Evolutionary conservation across 2,888 invertebrate genomes (phyloP), one percentile per base, ranked within the genome.

Genomic region (Caenorhabditis imperialis): DNA sequence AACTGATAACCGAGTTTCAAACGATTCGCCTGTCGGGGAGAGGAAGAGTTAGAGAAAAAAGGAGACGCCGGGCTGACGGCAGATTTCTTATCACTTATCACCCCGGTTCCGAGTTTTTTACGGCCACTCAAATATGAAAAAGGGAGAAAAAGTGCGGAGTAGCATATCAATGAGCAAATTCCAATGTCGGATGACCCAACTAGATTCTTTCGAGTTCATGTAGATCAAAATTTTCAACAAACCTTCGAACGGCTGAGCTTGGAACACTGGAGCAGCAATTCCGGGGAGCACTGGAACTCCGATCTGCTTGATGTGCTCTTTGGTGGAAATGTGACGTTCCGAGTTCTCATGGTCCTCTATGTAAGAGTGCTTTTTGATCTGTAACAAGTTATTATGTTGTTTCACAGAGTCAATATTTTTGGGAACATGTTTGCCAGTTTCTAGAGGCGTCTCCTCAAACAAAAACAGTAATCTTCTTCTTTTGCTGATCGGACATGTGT

Each of bases 281-380:
- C 72, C 72, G 3, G 80, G 80, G 3, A 80, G 63, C 2, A 80
- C 80, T n/a, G 80, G 78, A 4, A 80, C 78, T 37, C 80, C 80
- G 22, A 80, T 76, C n/a, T 76, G 73, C 35, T 71, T 70, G 50
- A 80, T 78, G 54, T 78, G 80, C 38, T 74, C 62, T 23, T 70
- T 71, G 8, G 70, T 57, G 16, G 73, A 57, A 23, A 58, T 38
- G 10, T 58, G 48, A n/a, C 63, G 60, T 45, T 73, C 73, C n/a
- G 71, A 47, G 25, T 62, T 54, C 20, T 65, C 51, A 16, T 40
- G 74, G 44, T 79, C 79, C 40, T 79, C 79, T 20, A 75, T 62
- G 42, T 79, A 79, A 1, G 79, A 79, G 27, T 79, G 79, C 5
- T 48, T 53, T n/a, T 63, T 71, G 30, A 70, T 60, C 70, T 70